Base-by-base conservation (phyloP, 2,797 vertebrate species). In the Cetoscarus ocellatus region DNA sequence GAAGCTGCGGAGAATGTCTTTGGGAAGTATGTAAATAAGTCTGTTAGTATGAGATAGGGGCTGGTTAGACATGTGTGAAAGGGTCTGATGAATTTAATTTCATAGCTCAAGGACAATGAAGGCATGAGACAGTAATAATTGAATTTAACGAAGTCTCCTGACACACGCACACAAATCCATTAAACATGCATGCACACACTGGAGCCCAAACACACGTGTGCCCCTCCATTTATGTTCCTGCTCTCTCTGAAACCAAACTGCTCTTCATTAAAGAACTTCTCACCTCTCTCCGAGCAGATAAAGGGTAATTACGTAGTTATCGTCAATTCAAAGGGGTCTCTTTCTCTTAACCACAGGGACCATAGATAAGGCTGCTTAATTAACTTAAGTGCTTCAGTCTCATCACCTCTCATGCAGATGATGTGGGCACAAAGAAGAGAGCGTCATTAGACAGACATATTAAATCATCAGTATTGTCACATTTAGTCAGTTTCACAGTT, bases 311-410 rank as follows among this genome's bases (percentile, higher is more conserved):
- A 90, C 75, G 74, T 83, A 81, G 89, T 84, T 84, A 91, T 90
- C 85, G 84, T 83, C 85, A 83, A 84, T 89, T 91, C 87, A 85
- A 86, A 90, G 27, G 80, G 68, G 74, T 88, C 83, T 83, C 80
- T 80, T 79, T 83, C 73, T 80, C 82, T 86, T 42, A 70, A 85
- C 77, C 17, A 14, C 82, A 35, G 83, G 73, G 84, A 90, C 83
- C 62, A 73, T 51, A 90, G 92, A 93, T 93, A 92, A 91, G 85
- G 76, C 79, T 73, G 74, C 88, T 92, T 92, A 92, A 93, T 93
- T 93, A 92, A 92, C 85, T 92, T 88, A 91, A 94, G 90, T 90
- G 89, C 82, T 77, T 88, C 88, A 83, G 74, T 92, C 87, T 85
- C 80, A 88, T 92, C 86, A 90, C 80, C 86, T 91, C 85, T 88